Evolutionary conservation across 1,140 invertebrate species (phyloP).

Genomic region (Phthorimaea operculella): DNA sequence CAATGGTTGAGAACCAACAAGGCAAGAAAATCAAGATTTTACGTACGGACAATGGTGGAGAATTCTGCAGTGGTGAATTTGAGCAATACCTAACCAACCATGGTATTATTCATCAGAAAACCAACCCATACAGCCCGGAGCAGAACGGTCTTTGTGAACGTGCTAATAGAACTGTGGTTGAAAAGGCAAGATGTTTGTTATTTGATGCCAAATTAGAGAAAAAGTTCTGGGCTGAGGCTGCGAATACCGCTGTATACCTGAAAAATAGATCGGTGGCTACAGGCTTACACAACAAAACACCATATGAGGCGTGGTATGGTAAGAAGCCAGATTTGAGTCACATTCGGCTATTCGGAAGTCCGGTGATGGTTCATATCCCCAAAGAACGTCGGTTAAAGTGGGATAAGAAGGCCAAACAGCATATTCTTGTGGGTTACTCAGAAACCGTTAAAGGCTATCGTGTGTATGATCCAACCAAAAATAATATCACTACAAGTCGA

Average conservation of each 20-base stretch:
- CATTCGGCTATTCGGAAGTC: constrained; percentile 12
- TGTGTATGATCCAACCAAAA: not conserved
- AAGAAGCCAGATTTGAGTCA: constrained; percentile 15
- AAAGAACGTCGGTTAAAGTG: constrained; percentile 17
- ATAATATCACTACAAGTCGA: not conserved
- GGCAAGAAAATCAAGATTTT: constrained; percentile 28
- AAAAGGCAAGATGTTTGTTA: constrained; percentile 32
- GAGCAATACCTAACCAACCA: constrained; percentile 15
- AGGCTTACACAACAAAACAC: constrained; percentile 20
- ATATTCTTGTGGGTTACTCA: constrained; percentile 16
- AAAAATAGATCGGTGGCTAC: constrained; percentile 35
- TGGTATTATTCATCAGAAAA: constrained; percentile 34
- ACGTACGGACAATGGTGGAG: constrained; percentile 45
- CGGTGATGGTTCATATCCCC: constrained; percentile 16
- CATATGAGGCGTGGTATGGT: constrained; percentile 33
- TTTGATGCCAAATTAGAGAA: constrained; percentile 38
- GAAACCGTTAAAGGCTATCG: constrained; percentile 12
- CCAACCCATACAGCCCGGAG: constrained; percentile 46
- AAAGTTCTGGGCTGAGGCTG: constrained; percentile 13
- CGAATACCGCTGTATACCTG: constrained; percentile 27
- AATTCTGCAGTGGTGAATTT: constrained; percentile 34
- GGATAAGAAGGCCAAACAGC: constrained; percentile 12
- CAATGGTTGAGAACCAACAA: constrained; percentile 5
- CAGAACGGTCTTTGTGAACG: constrained; percentile 41
- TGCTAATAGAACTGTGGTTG: constrained; percentile 26